Conservation (phyloP, 2,113 vertebrate species). For the Hipposideros armiger region DNA sequence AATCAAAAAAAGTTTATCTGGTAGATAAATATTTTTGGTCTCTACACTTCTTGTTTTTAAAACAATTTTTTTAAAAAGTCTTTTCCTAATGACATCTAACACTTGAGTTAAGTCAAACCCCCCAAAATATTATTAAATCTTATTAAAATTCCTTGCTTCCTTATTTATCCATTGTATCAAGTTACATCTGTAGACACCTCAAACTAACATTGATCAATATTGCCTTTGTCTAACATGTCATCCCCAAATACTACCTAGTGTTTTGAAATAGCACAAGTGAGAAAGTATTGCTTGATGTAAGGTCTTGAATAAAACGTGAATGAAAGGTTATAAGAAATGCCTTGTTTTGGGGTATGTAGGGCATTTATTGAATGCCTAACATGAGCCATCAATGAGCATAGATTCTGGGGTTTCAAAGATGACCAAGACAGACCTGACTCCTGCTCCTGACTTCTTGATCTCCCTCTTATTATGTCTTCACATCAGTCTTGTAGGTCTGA, state of each 20-base stretch:
- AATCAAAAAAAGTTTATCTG: neutral
- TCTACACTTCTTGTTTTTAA: neutral
- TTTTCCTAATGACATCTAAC: neutral
- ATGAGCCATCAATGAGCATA: neutral
- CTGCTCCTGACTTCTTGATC: neutral
- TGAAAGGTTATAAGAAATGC: neutral
- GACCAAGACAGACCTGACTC: neutral
- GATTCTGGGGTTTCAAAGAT: neutral
- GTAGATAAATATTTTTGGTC: neutral
- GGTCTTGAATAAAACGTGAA: neutral
- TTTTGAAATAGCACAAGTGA: conserved; percentile 7
- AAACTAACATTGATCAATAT: neutral
- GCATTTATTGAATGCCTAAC: neutral
- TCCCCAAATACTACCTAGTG: neutral
- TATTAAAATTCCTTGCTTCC: neutral
- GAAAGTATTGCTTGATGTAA: neutral
- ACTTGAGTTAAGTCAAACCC: neutral
- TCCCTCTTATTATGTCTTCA: neutral
- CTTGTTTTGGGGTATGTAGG: neutral
- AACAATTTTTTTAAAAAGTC: neutral
- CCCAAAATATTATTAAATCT: neutral
- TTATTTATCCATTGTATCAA: neutral
- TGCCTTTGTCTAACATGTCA: neutral
- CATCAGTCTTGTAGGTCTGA: neutral
- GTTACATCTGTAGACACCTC: neutral